Evolutionary conservation across 2,797 vertebrate species (phyloP), one percentile per base, ranked within the genome.

Genomic region (Remorina albescens): DNA sequence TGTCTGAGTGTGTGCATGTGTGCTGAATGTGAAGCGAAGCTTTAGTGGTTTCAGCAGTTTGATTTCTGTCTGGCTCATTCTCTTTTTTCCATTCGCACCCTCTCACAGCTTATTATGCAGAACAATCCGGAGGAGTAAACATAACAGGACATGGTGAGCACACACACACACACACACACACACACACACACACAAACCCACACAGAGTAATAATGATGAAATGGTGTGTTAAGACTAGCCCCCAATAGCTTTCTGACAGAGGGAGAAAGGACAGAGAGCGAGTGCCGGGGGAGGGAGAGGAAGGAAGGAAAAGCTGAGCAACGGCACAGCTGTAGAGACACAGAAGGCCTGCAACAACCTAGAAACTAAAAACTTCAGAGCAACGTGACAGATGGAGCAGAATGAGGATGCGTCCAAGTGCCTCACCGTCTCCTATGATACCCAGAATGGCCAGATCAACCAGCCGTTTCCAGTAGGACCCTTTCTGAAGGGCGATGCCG

Each of bases 401-500:
- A 36, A 28, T 11, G 62, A 41, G 46, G 6, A 60, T 2, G 58
- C 9, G 19, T 71, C 53, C 6, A 7, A 36, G 51, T 0, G n/a
- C 54, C 82, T 81, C 94, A 99, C 98, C 98, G 8, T 99, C 98
- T 77, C 98, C 98, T 60, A 99, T 98, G 88, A 99, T 98, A 80
- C 97, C 97, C 59, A 99, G 95, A 64, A 99, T 96, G 53, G 98
- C 98, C 19, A 99, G 92, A 86, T 99, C 98, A 1, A 99, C 97
- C 25, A 95, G 95, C 2, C 98, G 95, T 74, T 99, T 99, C 98
- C 98, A 99, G 61, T 96, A 96, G 6, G 98, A 99, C 18, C 97
- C 97, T 72, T 99, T 99, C 93, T 99, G 98, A 60, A 99, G 94
- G 2, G 98, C 98, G 32, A 99, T 99, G 9, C 98, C 98, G 0